Percentiles rank a stretch among this genome's conserved stretches.
phyloP scores from a whole-genome alignment of 2,888 invertebrate genomes.

The Poecilobothrus nobilitatus region DNA sequence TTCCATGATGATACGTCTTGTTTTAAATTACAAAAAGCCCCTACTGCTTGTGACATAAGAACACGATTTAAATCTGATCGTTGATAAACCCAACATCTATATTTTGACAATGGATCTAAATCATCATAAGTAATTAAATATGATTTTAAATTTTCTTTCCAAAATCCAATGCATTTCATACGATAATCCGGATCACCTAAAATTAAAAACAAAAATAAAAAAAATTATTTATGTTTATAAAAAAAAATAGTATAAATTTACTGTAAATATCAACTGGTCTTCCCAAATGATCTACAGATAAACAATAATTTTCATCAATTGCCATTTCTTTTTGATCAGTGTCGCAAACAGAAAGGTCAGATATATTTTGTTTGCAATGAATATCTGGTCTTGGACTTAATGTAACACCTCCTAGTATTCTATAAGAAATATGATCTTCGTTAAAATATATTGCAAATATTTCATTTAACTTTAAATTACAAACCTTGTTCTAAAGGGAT shows the following conservation, averaged over 20 bases:
- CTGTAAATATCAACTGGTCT: slow-evolving; percentile 90
- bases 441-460: slow-evolving; percentile 3
- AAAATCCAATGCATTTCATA: slow-evolving; percentile 95
- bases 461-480: background rate
- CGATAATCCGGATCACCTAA: slow-evolving; percentile 79
- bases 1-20: slow-evolving; percentile 87
- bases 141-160: slow-evolving; percentile 96
- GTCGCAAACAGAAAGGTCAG: slow-evolving; percentile 93
- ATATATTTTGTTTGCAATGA: slow-evolving; percentile 86
- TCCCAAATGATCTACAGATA: slow-evolving; percentile 92
- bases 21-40: slow-evolving; percentile 80
- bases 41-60: slow-evolving; percentile 75
- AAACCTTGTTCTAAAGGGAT: slow-evolving; percentile 70
- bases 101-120: slow-evolving; percentile 89
- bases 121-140: slow-evolving; percentile 94
- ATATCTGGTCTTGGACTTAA: slow-evolving; percentile 86
- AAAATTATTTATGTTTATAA: background rate
- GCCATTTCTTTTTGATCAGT: slow-evolving; percentile 89
- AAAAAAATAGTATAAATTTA: slow-evolving; percentile 11
- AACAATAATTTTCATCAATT: slow-evolving; percentile 91
- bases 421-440: slow-evolving; percentile 23
- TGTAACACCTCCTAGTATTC: slow-evolving; percentile 93
- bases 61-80: slow-evolving; percentile 86
- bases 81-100: slow-evolving; percentile 97
- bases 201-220: slow-evolving; percentile 15